Conservation (phyloP, 2,888 invertebrate species). For the Caenorhabditis doughertyi region DNA sequence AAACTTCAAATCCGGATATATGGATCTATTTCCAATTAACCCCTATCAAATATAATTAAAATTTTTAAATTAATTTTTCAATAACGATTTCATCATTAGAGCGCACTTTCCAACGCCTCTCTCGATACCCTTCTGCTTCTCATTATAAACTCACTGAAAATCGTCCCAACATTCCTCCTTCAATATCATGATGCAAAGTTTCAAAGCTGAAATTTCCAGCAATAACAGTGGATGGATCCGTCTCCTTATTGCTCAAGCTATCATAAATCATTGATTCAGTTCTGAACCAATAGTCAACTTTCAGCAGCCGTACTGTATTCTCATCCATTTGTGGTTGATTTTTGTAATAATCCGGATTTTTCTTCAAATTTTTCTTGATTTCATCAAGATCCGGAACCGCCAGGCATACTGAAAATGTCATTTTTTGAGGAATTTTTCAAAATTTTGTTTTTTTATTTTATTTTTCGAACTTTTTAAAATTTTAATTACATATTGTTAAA, state of each 20-base stretch:
- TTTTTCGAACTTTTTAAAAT: too few species aligned
- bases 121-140: too few species aligned
- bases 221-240: slow-evolving; percentile 60
- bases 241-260: slow-evolving; percentile 63
- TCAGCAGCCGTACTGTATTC: slow-evolving; percentile 60
- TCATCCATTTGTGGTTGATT: slow-evolving; percentile 37
- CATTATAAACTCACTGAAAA: slow-evolving; percentile 62
- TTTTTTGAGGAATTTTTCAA: too few species aligned
- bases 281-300: slow-evolving; percentile 72
- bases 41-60: too few species aligned
- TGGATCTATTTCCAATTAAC: too few species aligned
- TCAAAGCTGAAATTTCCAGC: slow-evolving; percentile 73
- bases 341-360: slow-evolving; percentile 38
- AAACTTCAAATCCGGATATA: too few species aligned
- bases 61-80: too few species aligned
- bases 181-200: slow-evolving; percentile 71
- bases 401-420: slow-evolving; percentile 27
- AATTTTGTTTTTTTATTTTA: too few species aligned
- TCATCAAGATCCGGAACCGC: slow-evolving; percentile 50
- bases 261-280: slow-evolving; percentile 74
- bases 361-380: slow-evolving; percentile 54
- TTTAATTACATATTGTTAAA: too few species aligned
- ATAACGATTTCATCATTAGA: too few species aligned
- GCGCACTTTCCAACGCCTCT: too few species aligned
- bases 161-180: slow-evolving; percentile 67